Evolutionary conservation across 37 sponge, comb jelly and placozoan genomes (phyloP).

Genomic region (Chondrilla cf. caribensis): DNA sequence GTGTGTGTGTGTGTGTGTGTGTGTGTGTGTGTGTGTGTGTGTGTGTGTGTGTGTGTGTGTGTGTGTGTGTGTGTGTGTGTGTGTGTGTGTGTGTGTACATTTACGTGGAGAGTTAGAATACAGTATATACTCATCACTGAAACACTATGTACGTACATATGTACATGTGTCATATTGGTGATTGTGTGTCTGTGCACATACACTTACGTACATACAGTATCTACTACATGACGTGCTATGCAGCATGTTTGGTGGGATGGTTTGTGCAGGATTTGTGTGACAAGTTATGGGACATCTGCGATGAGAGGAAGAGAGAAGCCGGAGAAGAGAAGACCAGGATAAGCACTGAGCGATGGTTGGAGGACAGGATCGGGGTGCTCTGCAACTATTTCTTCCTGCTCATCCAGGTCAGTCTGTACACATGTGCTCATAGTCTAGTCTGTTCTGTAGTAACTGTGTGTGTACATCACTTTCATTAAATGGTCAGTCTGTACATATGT

Average conservation of each 20-base stretch:
- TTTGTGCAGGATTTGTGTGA: slow-evolving; percentile 81
- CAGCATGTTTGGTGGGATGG: neutral
- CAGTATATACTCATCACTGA: too few species aligned
- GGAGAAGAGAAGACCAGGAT: slow-evolving; percentile 72
- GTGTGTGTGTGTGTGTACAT: neutral
- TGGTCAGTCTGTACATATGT: neutral
- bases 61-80: neutral
- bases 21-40: neutral
- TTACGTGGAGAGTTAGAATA: too few species aligned
- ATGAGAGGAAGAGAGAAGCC: slow-evolving; percentile 69
- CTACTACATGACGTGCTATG: neutral
- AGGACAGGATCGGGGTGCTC: slow-evolving; percentile 80
- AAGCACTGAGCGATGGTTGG: slow-evolving; percentile 77
- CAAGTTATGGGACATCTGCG: slow-evolving; percentile 91
- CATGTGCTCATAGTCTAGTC: neutral
- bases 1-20: slow-evolving; percentile 1
- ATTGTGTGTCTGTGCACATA: neutral
- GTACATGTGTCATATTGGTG: neutral
- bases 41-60: neutral
- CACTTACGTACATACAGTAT: neutral
- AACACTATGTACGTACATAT: neutral
- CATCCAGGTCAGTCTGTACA: slow-evolving; percentile 73
- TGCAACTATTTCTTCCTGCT: slow-evolving; percentile 83
- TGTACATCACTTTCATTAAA: neutral
- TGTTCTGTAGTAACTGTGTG: neutral